A percentile compares a stretch with the other conserved stretches of the same genome.
phyloP scores from a whole-genome alignment of 2,113 vertebrate genomes.

The Sinocyclocheilus maitianheensis region DNA sequence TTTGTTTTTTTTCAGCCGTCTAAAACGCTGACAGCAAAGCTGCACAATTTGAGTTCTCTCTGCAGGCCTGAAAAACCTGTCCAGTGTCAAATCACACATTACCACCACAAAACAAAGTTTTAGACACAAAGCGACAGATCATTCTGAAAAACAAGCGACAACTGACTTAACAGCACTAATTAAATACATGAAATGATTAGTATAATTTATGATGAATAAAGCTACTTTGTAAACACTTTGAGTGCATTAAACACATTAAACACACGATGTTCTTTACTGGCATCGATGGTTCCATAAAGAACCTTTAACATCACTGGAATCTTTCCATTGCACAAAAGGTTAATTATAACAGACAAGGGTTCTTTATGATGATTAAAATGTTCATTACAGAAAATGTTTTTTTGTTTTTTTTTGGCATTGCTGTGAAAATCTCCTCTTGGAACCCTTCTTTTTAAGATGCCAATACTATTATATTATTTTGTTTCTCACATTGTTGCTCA shows the following conservation, averaged over 20 bases:
- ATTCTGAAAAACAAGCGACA: not conserved
- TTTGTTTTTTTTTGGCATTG: too few relatives aligned
- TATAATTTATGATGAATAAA: not conserved
- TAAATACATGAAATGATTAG: not conserved
- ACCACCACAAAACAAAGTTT: not conserved
- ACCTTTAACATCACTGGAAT: not conserved
- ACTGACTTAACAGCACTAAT: not conserved
- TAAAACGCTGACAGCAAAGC: not conserved
- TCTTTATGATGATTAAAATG: too few relatives aligned
- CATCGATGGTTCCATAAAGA: not conserved
- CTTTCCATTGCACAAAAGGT: not conserved
- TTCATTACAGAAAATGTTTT: too few relatives aligned
- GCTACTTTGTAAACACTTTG: not conserved
- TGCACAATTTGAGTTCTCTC: constrained; percentile 3
- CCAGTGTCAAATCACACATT: not conserved
- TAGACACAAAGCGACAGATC: not conserved
- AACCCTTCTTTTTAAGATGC: too few relatives aligned
- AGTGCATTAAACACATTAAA: not conserved
- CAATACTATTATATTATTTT: too few relatives aligned
- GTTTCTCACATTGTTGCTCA: not conserved
- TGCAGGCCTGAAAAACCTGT: constrained; percentile 7
- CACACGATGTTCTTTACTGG: too few relatives aligned
- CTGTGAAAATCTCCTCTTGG: too few relatives aligned
- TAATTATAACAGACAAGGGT: too few relatives aligned
- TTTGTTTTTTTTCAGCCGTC: not conserved